phyloP scores from a whole-genome alignment of 23 tunicate genomes.

The Trididemnum nubilum region DNA sequence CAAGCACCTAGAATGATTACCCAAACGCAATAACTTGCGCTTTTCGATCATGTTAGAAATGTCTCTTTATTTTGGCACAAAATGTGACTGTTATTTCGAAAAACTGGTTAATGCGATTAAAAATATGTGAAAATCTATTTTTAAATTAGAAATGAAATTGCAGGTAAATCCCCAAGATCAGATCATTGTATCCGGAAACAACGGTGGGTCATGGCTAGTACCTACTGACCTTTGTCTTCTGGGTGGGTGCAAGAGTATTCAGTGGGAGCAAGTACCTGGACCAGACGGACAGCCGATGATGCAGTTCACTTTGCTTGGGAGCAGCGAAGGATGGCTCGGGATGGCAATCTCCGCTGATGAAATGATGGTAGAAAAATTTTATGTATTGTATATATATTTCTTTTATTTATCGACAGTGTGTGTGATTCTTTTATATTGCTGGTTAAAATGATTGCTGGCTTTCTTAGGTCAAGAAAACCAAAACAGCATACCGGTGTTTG shows the following conservation, averaged over 20 bases:
- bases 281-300: constrained; percentile 14
- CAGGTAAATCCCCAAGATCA: neutral
- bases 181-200: neutral
- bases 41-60: too few species aligned
- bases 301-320: constrained; percentile 23
- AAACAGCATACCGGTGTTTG: too few species aligned
- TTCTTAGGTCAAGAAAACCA: too few species aligned
- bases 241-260: constrained; percentile 5
- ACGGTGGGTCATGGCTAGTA: constrained; percentile 23
- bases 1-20: too few species aligned
- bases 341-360: constrained; percentile 17
- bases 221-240: constrained; percentile 4
- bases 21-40: too few species aligned
- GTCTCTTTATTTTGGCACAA: too few species aligned
- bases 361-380: neutral
- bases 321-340: constrained; percentile 25
- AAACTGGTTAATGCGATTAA: too few species aligned
- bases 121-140: too few species aligned
- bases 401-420: neutral
- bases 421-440: too few species aligned
- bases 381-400: neutral
- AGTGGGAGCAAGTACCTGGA: neutral
- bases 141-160: too few species aligned
- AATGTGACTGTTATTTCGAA: too few species aligned
- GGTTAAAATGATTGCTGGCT: too few species aligned